Percentiles rank a stretch among this genome's conserved stretches.
These are phyloP conservation scores for Aporophyla nigra DNA, from an alignment of 2,888 invertebrate genomes.

Conservation along the genomic window DNA sequence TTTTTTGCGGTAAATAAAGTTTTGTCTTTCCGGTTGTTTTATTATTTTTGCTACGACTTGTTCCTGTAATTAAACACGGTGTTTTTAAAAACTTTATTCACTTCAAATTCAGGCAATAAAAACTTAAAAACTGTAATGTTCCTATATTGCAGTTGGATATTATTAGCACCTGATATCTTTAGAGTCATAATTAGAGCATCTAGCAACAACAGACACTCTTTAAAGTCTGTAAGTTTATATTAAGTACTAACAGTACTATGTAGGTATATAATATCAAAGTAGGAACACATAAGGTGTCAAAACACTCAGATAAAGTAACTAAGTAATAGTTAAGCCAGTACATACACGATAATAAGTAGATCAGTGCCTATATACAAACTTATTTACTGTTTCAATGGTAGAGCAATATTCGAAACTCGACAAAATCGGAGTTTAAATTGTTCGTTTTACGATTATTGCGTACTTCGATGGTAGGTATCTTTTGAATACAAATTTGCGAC, in stretches of 20 bases:
- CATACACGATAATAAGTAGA: slow-evolving; percentile 56
- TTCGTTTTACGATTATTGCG: slow-evolving; percentile 87
- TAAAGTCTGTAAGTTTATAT: background rate
- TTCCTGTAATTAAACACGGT: slow-evolving; percentile 13
- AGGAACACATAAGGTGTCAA: slow-evolving; percentile 33
- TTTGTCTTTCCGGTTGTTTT: slow-evolving; percentile 58
- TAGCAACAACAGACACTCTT: background rate
- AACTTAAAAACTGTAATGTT: too few species aligned
- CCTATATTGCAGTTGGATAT: background rate
- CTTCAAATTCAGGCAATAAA: background rate
- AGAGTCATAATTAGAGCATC: background rate
- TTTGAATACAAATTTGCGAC: slow-evolving; percentile 87
- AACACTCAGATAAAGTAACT: slow-evolving; percentile 51
- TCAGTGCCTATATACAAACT: slow-evolving; percentile 58
- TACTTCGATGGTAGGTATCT: slow-evolving; percentile 86
- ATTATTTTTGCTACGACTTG: slow-evolving; percentile 33
- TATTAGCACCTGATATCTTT: background rate
- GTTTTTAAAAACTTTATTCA: background rate
- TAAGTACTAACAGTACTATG: background rate
- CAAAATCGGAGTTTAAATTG: slow-evolving; percentile 87
- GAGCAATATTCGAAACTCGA: slow-evolving; percentile 81
- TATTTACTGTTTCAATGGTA: slow-evolving; percentile 76
- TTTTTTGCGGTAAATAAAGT: slow-evolving; percentile 58
- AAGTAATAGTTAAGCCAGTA: slow-evolving; percentile 48
- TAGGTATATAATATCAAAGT: slow-evolving; percentile 2